Percentiles rank a stretch among this genome's conserved stretches.
Conservation (phyloP, 2,888 invertebrate genomes). For the Caenorhabditis sp. region DNA sequence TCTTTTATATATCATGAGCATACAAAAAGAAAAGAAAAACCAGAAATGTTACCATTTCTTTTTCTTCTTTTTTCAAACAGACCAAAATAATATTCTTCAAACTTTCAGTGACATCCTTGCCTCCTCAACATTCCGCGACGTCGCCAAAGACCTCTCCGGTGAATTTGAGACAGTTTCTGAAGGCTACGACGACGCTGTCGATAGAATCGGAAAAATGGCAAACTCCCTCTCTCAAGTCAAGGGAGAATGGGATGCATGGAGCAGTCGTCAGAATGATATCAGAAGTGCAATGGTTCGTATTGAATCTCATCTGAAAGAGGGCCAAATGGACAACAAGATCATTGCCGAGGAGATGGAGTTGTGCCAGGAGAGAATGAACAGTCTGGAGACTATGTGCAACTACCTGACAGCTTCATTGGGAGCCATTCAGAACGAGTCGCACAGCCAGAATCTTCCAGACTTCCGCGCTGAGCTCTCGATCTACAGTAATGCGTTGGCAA, state of each 20-base stretch:
- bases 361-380: slow-evolving; percentile 77
- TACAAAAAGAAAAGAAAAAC: slow-evolving; percentile 21
- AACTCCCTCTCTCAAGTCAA: slow-evolving; percentile 51
- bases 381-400: slow-evolving; percentile 77
- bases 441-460: slow-evolving; percentile 64
- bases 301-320: slow-evolving; percentile 68
- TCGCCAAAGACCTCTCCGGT: slow-evolving; percentile 48
- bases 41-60: slow-evolving; percentile 5
- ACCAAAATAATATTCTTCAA: neutral
- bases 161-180: slow-evolving; percentile 65
- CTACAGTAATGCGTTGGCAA: slow-evolving; percentile 72
- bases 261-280: slow-evolving; percentile 50
- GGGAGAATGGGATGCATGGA: slow-evolving; percentile 59
- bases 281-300: slow-evolving; percentile 68
- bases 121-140: slow-evolving; percentile 54
- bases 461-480: slow-evolving; percentile 72
- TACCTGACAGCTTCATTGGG: slow-evolving; percentile 69
- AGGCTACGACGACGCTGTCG: slow-evolving; percentile 73
- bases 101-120: slow-evolving; percentile 53
- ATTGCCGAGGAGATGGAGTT: slow-evolving; percentile 73
- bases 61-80: neutral
- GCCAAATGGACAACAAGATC: slow-evolving; percentile 64
- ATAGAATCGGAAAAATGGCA: slow-evolving; percentile 61
- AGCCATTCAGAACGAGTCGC: slow-evolving; percentile 65
- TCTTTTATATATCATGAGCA: slow-evolving; percentile 11